Evolutionary conservation across 2,888 invertebrate species (phyloP).

Genomic region (Prosopocoilus inquinatus): DNA sequence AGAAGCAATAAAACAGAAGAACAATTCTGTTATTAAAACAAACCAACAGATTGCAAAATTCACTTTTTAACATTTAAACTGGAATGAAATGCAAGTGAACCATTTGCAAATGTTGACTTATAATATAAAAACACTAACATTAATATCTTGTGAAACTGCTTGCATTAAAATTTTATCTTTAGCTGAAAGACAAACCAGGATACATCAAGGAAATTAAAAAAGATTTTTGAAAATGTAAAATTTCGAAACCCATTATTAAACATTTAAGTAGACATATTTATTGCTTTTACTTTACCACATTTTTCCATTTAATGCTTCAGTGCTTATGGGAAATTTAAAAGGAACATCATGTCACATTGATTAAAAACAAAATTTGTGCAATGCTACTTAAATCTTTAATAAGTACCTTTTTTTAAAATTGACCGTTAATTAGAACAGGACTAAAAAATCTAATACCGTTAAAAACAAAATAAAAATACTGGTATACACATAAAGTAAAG

Average conservation of each 20-base stretch:
- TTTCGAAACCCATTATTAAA: too few relatives aligned
- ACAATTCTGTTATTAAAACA: constrained; percentile 18
- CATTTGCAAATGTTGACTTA: constrained; percentile 11
- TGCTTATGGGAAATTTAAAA: too few relatives aligned
- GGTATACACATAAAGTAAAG: constrained; percentile 7
- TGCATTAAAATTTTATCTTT: constrained; percentile 10
- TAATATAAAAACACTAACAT: constrained; percentile 7
- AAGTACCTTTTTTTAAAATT: too few relatives aligned
- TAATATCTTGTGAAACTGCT: constrained; percentile 1
- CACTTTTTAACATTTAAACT: neutral
- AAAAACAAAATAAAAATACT: constrained; percentile 17
- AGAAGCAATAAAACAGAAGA: constrained; percentile 14
- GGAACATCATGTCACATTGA: too few relatives aligned
- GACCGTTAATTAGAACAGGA: too few relatives aligned
- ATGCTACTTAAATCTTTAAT: too few relatives aligned
- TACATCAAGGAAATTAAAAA: neutral
- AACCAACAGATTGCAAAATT: constrained; percentile 11
- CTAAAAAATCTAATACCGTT: neutral
- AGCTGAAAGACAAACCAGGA: neutral
- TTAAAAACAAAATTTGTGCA: too few relatives aligned
- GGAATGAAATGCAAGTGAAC: constrained; percentile 12
- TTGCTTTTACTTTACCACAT: too few relatives aligned
- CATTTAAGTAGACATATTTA: too few relatives aligned
- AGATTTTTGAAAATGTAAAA: neutral
- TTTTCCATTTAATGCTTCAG: too few relatives aligned